Base-by-base conservation (phyloP, 2,888 invertebrate species). In the Corythucha ciliata region DNA sequence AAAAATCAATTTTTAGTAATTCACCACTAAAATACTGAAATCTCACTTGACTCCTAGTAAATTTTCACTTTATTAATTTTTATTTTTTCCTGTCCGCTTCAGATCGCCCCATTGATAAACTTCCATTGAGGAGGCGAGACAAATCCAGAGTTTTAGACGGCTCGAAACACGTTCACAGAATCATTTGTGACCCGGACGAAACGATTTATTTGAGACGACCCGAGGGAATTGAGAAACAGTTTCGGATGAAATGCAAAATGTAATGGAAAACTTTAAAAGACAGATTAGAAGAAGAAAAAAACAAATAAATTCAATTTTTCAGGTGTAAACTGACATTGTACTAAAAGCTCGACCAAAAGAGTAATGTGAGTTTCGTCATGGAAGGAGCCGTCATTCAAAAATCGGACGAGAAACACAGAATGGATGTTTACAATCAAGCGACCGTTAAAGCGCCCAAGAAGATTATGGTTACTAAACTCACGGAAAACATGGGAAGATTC, bases 401-500 rank as follows among this genome's bases (percentile, higher is more conserved):
- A 46, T 78, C 80, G 53, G 78, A 77, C 39, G 81, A 85, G 70
- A 76, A 76, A 37, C 78, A 81, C 0, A 80, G 81, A 61, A 80
- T 81, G 6, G 81, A 84, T 64, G 81, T 86, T 56, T 83, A 83
- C 59, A 83, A 82, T 63, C 84, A 84, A 69, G 84, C 85, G 7
- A 78, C 82, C 1, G 70, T 82, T 10, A 81, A 83, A 39, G 83
- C 80, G 64, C 85, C 84, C 0, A 87, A 90, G 70, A 91, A 91
- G 68, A 86, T 96, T 45, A 91, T 96, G 83, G 90, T 98, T 2
- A 97, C 92, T 0, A 92, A 94, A 67, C 94, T 94, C 64, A 97
- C 97, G 0, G 96, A 96, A 67, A 96, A 97, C 69, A 96, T 97
- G 92, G 98, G 97, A 29, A 98, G 98, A 74, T 96, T 97, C 70